phyloP scores from a whole-genome alignment of 2,797 vertebrate genomes.

The Ptychobarbus kaznakovi region DNA sequence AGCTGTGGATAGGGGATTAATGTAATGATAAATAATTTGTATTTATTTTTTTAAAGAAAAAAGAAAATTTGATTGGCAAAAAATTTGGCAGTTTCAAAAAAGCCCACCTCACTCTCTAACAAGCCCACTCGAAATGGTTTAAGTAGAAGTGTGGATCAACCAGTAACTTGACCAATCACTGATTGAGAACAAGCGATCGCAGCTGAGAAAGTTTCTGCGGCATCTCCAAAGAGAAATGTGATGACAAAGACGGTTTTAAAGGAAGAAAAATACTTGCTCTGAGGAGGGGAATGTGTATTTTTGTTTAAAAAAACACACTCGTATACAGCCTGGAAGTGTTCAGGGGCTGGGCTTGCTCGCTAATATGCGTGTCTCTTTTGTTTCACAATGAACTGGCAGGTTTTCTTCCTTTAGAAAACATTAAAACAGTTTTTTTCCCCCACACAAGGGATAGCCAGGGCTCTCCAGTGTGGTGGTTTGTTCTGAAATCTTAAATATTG shows the following conservation, averaged over 20 bases:
- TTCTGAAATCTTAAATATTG: conserved; percentile 63
- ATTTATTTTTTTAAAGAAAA: conserved; percentile 59
- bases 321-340: conserved; percentile 79
- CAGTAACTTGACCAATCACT: conserved; percentile 37
- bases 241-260: conserved; percentile 67
- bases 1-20: conserved; percentile 52
- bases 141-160: conserved; percentile 24
- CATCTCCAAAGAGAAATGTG: conserved; percentile 68
- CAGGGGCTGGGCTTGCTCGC: conserved; percentile 85
- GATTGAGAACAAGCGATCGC: conserved; percentile 58
- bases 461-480: conserved; percentile 67
- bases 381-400: conserved; percentile 67
- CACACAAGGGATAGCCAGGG: conserved; percentile 73
- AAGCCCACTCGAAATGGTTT: conserved; percentile 29
- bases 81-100: conserved; percentile 83
- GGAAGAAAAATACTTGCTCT: conserved; percentile 65
- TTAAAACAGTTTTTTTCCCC: conserved; percentile 58
- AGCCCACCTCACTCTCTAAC: conserved; percentile 63
- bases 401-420: conserved; percentile 69
- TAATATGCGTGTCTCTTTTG: conserved; percentile 76
- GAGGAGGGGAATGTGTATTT: conserved; percentile 70
- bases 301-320: conserved; percentile 72
- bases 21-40: conserved; percentile 50
- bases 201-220: conserved; percentile 64
- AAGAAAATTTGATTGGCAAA: conserved; percentile 81